Conservation (phyloP, 2,888 invertebrate genomes). For the Pandemis corylana region DNA sequence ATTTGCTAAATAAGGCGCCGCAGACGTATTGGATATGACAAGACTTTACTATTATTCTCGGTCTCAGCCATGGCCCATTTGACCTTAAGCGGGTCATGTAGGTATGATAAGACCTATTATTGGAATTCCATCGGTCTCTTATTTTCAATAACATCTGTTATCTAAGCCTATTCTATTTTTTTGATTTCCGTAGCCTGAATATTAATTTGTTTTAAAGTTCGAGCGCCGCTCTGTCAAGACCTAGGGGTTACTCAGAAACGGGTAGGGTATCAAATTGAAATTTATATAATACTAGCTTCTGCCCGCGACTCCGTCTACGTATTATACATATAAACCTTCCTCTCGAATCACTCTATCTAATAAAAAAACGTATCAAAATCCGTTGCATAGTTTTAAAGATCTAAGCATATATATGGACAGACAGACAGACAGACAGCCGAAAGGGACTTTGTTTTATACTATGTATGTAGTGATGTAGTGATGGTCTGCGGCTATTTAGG, state of each 20-base stretch:
- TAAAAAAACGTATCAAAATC: too few relatives aligned
- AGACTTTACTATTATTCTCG: constrained; percentile 33
- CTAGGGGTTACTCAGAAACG: not conserved
- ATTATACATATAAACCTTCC: too few relatives aligned
- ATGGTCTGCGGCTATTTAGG: not conserved
- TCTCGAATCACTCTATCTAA: too few relatives aligned
- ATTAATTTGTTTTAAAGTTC: not conserved
- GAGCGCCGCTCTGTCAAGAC: not conserved
- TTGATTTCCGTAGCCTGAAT: not conserved
- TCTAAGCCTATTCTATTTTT: constrained; percentile 10
- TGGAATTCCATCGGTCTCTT: constrained; percentile 32
- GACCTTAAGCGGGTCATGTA: constrained; percentile 28
- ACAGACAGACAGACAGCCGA: too few relatives aligned
- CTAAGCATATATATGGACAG: too few relatives aligned
- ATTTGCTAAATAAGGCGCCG: not conserved
- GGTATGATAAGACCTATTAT: constrained; percentile 35
- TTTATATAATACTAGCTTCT: not conserved
- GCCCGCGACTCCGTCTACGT: too few relatives aligned
- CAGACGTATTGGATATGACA: not conserved
- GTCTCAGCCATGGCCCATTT: constrained; percentile 33
- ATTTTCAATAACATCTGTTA: constrained; percentile 31
- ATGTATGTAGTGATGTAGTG: too few relatives aligned
- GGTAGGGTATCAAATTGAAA: not conserved
- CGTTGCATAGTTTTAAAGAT: too few relatives aligned
- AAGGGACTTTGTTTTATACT: too few relatives aligned